Conservation (phyloP, 2,797 vertebrate species). For the Darevskia nairensis region DNA sequence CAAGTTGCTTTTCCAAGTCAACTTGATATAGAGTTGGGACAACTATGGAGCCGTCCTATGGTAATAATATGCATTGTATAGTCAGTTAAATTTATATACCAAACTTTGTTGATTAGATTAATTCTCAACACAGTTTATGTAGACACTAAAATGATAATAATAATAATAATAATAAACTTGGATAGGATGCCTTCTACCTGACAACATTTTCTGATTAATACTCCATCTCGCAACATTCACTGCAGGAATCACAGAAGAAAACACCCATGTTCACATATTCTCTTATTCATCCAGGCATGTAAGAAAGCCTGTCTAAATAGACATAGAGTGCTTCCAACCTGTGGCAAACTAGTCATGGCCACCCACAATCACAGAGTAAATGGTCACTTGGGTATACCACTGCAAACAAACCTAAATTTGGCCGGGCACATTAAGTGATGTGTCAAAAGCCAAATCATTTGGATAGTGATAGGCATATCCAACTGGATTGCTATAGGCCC, state of each 20-base stretch:
- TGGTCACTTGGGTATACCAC: no score
- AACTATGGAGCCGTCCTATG: neutral
- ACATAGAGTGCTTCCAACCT: neutral
- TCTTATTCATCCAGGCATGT: neutral
- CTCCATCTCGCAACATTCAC: neutral
- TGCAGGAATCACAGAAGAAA: neutral
- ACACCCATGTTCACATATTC: neutral
- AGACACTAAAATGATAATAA: neutral
- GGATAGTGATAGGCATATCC: neutral
- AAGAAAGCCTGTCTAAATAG: neutral
- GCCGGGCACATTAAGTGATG: no score
- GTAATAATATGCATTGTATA: conserved; percentile 9
- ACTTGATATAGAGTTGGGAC: neutral
- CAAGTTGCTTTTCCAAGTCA: conserved; percentile 9
- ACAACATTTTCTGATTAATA: neutral
- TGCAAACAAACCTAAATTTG: neutral
- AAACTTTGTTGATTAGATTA: neutral
- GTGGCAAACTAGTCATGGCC: neutral
- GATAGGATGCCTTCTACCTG: neutral
- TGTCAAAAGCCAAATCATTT: neutral
- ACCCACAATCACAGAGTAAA: neutral
- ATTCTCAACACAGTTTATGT: neutral
- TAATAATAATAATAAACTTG: neutral
- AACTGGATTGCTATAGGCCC: no score
- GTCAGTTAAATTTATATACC: neutral